These are phyloP conservation scores for Agrochola lychnidis DNA, from an alignment of 2,888 invertebrate genomes.

Conservation along the genomic window DNA sequence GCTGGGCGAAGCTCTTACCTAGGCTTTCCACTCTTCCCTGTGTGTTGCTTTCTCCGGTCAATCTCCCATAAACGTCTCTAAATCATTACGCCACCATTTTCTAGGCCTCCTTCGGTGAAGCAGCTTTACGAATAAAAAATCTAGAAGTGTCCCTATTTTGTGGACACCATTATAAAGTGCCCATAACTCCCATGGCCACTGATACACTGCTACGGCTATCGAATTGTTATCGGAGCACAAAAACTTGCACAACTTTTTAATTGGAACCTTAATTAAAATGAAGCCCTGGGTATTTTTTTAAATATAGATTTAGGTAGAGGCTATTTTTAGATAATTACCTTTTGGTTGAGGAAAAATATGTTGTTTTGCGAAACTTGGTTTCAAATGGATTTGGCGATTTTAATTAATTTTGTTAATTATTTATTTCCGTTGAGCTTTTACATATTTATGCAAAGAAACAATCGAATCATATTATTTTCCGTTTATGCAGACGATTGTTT, in stretches of 20 bases:
- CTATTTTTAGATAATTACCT: conserved; percentile 17
- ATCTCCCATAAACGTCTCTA: too few species aligned
- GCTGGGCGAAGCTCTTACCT: too few species aligned
- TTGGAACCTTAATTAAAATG: conserved; percentile 59
- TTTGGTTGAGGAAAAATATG: not conserved
- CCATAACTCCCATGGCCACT: conserved; percentile 9
- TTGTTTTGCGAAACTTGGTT: not conserved
- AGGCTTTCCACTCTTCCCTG: too few species aligned
- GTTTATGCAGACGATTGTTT: too few species aligned
- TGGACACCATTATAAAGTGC: conserved; percentile 1
- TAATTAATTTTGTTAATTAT: not conserved
- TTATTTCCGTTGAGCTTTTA: too few species aligned
- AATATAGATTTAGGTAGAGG: not conserved
- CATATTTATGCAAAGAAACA: too few species aligned
- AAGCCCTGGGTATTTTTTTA: conserved; percentile 13
- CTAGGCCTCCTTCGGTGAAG: too few species aligned
- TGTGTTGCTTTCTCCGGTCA: too few species aligned
- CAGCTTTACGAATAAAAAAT: too few species aligned
- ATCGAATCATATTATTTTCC: too few species aligned
- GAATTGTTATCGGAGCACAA: conserved; percentile 54
- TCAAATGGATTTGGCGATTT: not conserved
- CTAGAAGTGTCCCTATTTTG: not conserved
- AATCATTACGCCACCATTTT: too few species aligned
- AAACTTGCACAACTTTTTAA: conserved; percentile 61
- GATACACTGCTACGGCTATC: conserved; percentile 50